Evolutionary conservation across 2,888 invertebrate genomes (phyloP).

Genomic region (Nemotelus pantherinus): DNA sequence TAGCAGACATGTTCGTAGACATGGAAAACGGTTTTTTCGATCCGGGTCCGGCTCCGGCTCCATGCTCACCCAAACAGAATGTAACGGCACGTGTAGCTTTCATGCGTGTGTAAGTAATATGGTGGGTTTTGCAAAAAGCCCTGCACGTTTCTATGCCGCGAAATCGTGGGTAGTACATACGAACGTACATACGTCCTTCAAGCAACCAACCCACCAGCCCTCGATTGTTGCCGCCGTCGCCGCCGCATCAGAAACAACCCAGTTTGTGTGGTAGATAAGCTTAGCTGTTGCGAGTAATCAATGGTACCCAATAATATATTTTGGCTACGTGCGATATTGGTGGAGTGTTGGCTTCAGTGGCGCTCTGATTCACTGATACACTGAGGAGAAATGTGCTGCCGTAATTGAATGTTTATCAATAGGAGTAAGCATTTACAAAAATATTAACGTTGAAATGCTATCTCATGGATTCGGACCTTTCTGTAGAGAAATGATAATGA

Average conservation of each 20-base stretch:
- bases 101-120: constrained; percentile 28
- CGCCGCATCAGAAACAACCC: constrained; percentile 45
- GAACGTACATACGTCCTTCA: too few relatives aligned
- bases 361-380: too few relatives aligned
- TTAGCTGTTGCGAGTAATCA: not conserved
- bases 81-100: constrained; percentile 43
- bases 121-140: constrained; percentile 4
- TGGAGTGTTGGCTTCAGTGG: too few relatives aligned
- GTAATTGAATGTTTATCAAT: too few relatives aligned
- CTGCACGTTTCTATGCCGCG: not conserved
- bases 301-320: constrained; percentile 15
- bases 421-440: too few relatives aligned
- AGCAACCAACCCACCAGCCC: not conserved
- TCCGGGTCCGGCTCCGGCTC: constrained; percentile 33
- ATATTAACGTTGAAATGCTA: too few relatives aligned
- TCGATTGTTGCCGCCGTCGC: not conserved
- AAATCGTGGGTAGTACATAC: too few relatives aligned
- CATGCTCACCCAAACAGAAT: constrained; percentile 47
- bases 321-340: not conserved
- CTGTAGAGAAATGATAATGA: too few relatives aligned
- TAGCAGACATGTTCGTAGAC: constrained; percentile 50
- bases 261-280: not conserved
- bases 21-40: constrained; percentile 47
- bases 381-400: too few relatives aligned
- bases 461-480: too few relatives aligned